Evolutionary conservation across 1,140 invertebrate species (phyloP).

Genomic region (Paramacrobiotus metropolitanus): DNA sequence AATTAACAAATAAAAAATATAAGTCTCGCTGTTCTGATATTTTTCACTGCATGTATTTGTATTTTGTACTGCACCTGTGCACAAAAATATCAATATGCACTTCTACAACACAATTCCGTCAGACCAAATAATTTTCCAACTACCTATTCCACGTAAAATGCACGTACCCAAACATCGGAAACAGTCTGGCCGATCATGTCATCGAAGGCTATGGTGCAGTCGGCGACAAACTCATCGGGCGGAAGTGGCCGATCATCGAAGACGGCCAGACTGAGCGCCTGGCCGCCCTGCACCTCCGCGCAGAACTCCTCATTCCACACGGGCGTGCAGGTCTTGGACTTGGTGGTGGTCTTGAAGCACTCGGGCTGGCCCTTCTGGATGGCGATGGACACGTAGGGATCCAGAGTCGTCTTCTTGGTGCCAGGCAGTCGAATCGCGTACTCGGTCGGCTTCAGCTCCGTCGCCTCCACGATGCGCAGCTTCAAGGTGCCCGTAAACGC

Average conservation of each 20-base stretch:
- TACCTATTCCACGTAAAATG: no score
- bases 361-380: constrained; percentile 43
- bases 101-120: no score
- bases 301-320: constrained; percentile 81
- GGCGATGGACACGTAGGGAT: constrained; percentile 88
- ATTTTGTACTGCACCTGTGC: no score
- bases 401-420: constrained; percentile 44
- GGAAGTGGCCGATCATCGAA: constrained; percentile 96
- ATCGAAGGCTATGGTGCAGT: constrained; percentile 82
- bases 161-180: constrained; percentile 89
- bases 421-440: constrained; percentile 59
- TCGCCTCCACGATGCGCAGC: constrained; percentile 87
- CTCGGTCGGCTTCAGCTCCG: constrained; percentile 83
- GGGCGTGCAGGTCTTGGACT: constrained; percentile 76
- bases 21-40: no score
- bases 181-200: constrained; percentile 43
- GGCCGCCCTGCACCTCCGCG: constrained; percentile 69
- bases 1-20: no score
- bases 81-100: no score
- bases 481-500: constrained; percentile 92
- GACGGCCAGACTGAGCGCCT: constrained; percentile 74
- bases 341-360: constrained; percentile 45
- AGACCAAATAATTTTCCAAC: no score
- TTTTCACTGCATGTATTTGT: no score
- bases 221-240: constrained; percentile 88